Evolutionary conservation across 2,888 invertebrate genomes (phyloP).

Genomic region (Spodoptera exigua): DNA sequence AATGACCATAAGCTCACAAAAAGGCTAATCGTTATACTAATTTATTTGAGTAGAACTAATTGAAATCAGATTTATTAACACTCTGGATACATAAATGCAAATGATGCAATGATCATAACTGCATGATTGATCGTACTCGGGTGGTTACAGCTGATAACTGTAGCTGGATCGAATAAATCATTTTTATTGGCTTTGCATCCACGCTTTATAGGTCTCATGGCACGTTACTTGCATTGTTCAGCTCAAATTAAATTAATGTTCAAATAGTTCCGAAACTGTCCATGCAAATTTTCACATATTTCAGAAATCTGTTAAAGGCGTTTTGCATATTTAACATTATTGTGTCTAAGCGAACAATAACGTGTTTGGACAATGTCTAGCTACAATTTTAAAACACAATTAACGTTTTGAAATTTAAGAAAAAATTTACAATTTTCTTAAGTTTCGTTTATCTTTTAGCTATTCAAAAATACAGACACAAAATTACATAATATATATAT

Average conservation of each 20-base stretch:
- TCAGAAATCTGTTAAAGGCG: too few relatives aligned
- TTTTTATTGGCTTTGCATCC: constrained; percentile 34
- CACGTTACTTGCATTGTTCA: constrained; percentile 21
- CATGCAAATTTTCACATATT: background rate
- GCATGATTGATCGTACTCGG: constrained; percentile 32
- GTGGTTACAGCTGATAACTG: constrained; percentile 38
- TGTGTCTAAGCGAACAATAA: too few relatives aligned
- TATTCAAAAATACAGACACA: too few relatives aligned
- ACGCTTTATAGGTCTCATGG: constrained; percentile 35
- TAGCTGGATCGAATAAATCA: constrained; percentile 40
- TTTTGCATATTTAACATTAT: too few relatives aligned
- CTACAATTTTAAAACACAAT: too few relatives aligned
- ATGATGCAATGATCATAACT: constrained; percentile 33
- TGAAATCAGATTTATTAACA: constrained; percentile 30
- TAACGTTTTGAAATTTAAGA: too few relatives aligned
- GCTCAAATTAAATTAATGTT: constrained; percentile 27
- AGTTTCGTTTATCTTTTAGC: too few relatives aligned
- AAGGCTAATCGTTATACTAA: background rate
- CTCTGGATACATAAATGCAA: constrained; percentile 13
- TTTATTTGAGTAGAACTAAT: constrained; percentile 30
- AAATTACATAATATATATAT: too few relatives aligned
- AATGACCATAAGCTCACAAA: background rate
- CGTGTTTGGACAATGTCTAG: too few relatives aligned
- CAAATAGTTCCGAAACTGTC: constrained; percentile 11
- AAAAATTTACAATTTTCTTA: too few relatives aligned